Conservation (phyloP, 2,797 vertebrate genomes). For the Serranus cabrilla region DNA sequence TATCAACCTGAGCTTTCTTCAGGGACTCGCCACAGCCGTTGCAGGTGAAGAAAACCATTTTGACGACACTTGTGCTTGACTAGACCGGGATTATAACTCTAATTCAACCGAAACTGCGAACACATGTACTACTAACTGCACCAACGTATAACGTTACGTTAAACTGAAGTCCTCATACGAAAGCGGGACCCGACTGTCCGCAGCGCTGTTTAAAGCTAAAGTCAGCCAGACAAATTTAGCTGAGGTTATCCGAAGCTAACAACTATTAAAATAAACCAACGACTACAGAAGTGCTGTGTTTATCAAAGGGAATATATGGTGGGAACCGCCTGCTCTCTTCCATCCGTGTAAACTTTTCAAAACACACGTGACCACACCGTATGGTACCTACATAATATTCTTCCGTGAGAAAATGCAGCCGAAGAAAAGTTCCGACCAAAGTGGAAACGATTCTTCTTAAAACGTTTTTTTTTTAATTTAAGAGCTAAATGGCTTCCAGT, state of each 20-base stretch:
- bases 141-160: neutral
- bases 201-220: neutral
- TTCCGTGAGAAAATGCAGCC: conserved; percentile 42
- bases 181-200: neutral
- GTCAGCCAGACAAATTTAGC: neutral
- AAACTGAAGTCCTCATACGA: neutral
- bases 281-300: accelerated
- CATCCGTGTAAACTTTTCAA: conserved; percentile 62
- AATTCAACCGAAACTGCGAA: neutral
- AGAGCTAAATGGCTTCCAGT: accelerated
- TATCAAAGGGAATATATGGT: accelerated
- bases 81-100: accelerated
- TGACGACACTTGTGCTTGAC: no score
- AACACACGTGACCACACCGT: conserved; percentile 62
- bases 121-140: neutral
- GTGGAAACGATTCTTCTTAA: neutral
- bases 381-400: neutral
- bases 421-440: conserved; percentile 39
- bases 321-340: accelerated
- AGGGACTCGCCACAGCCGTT: conserved; percentile 93
- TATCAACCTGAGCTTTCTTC: conserved; percentile 96
- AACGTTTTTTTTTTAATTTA: neutral
- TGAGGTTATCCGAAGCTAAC: no score
- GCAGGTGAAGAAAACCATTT: conserved; percentile 97
- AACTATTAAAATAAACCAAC: neutral